A percentile compares a stretch with the other conserved stretches of the same genome.
Conservation (phyloP, 2,888 invertebrate genomes). For the Phengaris alcon region DNA sequence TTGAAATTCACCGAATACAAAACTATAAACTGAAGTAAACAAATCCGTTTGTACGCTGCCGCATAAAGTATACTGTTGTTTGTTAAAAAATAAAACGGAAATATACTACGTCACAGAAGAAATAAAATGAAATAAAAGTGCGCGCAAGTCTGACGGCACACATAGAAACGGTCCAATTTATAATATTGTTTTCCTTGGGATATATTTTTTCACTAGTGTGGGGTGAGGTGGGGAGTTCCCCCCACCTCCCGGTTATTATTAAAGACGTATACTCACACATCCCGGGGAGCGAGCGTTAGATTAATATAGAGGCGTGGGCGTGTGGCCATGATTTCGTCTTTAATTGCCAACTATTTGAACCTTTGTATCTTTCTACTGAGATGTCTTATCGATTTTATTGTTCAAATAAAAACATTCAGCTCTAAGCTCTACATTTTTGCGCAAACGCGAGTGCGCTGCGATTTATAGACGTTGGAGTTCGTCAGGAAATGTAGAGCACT, state of each 20-base stretch:
- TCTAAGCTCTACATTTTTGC: neutral
- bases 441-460: constrained; percentile 2
- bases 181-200: constrained; percentile 79
- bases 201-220: constrained; percentile 79
- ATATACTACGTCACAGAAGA: constrained; percentile 65
- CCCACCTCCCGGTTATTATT: constrained; percentile 72
- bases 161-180: constrained; percentile 72
- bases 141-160: constrained; percentile 47
- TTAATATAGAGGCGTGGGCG: constrained; percentile 62
- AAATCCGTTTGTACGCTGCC: constrained; percentile 20
- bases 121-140: constrained; percentile 74
- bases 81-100: constrained; percentile 37
- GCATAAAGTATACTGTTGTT: constrained; percentile 23
- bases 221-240: constrained; percentile 44
- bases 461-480: neutral
- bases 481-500: neutral
- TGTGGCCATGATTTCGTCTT: constrained; percentile 30
- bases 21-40: constrained; percentile 37
- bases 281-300: constrained; percentile 73
- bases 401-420: constrained; percentile 12
- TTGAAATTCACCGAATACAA: constrained; percentile 35
- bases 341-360: constrained; percentile 33
- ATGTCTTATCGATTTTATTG: constrained; percentile 27
- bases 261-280: constrained; percentile 79
- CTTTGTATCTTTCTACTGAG: constrained; percentile 22